A percentile compares a stretch with the other conserved stretches of the same genome.
phyloP scores from a whole-genome alignment of 2,797 vertebrate genomes.

The Yasuhikotakia modesta region DNA sequence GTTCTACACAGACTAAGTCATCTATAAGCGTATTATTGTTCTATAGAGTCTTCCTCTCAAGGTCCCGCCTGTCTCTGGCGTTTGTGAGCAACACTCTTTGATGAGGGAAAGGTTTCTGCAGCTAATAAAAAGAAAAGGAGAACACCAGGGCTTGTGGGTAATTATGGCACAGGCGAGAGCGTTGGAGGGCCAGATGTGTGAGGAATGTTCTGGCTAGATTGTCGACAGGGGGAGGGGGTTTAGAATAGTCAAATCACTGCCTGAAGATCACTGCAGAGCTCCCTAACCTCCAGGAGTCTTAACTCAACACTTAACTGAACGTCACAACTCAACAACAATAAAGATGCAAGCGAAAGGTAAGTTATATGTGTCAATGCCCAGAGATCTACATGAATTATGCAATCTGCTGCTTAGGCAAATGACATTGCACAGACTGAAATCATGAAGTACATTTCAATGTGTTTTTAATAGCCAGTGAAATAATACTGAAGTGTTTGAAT shows the following conservation, averaged over 20 bases:
- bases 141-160: slow-evolving; percentile 78
- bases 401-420: background rate
- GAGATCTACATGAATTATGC: too few relatives aligned
- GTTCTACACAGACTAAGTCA: slow-evolving; percentile 19
- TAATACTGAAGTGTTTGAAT: background rate
- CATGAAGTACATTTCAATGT: background rate
- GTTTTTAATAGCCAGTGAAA: background rate
- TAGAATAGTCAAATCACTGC: slow-evolving; percentile 72
- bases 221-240: slow-evolving; percentile 61
- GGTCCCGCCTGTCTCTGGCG: slow-evolving; percentile 59
- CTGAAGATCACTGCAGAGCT: slow-evolving; percentile 79
- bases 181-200: slow-evolving; percentile 79
- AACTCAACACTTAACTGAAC: slow-evolving; percentile 61
- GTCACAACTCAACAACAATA: slow-evolving; percentile 57
- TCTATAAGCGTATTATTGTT: slow-evolving; percentile 25
- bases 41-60: slow-evolving; percentile 26
- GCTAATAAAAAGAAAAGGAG: slow-evolving; percentile 76
- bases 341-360: slow-evolving; percentile 22
- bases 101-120: slow-evolving; percentile 64
- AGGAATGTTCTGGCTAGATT: slow-evolving; percentile 81
- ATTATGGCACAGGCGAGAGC: slow-evolving; percentile 73
- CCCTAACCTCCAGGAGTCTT: slow-evolving; percentile 72
- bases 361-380: slow-evolving; percentile 31
- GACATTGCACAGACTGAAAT: background rate
- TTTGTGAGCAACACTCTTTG: slow-evolving; percentile 65